Conservation (phyloP, 2,113 vertebrate species). For the Sylvietta virens region DNA sequence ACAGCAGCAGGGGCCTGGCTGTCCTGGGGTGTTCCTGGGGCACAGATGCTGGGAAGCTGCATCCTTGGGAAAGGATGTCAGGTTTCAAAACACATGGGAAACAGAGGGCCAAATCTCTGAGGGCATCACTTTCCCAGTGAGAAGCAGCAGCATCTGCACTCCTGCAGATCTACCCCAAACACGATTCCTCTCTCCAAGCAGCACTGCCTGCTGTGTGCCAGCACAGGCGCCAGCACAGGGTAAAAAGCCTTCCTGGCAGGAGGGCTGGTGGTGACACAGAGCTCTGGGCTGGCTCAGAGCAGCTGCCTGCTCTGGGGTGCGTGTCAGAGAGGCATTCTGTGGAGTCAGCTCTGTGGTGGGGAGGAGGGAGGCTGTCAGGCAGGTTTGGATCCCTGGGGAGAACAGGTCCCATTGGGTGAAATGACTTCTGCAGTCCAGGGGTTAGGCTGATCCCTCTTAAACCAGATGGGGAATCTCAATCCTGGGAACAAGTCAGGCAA, state of each 20-base stretch:
- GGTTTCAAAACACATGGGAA: neutral
- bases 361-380: neutral
- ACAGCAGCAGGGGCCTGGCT: too few relatives aligned
- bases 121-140: neutral
- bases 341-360: neutral
- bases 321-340: neutral
- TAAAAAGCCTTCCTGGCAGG: neutral
- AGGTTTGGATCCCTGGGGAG: neutral
- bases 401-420: neutral
- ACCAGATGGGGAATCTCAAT: neutral
- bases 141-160: neutral
- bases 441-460: neutral
- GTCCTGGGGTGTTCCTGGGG: neutral
- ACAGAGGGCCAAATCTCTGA: neutral
- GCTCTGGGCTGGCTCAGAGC: neutral
- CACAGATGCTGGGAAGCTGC: neutral
- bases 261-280: neutral
- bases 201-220: fast-evolving
- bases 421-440: neutral
- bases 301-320: neutral
- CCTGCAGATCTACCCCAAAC: neutral
- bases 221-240: fast-evolving
- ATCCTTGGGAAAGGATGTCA: neutral
- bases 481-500: neutral
- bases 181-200: neutral